phyloP scores from a whole-genome alignment of 37 sponge, comb jelly and placozoan genomes.

The Haliclona indistincta region DNA sequence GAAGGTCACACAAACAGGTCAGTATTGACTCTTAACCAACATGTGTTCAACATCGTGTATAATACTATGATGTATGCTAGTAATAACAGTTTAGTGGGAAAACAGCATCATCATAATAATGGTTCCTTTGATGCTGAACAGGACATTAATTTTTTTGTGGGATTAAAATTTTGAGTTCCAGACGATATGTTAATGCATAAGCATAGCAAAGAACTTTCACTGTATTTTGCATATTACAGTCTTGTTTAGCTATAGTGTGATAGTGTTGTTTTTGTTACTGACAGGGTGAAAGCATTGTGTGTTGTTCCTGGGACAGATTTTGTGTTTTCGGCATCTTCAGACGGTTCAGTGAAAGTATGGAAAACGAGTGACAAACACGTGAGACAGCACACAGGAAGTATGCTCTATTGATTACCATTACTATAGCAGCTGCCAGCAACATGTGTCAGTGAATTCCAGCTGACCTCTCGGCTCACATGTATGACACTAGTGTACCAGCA shows the following conservation, averaged over 20 bases:
- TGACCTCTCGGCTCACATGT: constrained; percentile 37
- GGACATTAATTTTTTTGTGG: too few species aligned
- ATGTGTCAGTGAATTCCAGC: constrained; percentile 40
- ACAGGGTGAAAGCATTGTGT: constrained; percentile 57
- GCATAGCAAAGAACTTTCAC: too few species aligned
- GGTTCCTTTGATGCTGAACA: too few species aligned
- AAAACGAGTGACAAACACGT: too few species aligned
- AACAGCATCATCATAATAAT: too few species aligned
- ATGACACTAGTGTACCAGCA: constrained; percentile 36
- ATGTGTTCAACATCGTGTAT: not conserved
- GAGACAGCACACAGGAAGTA: not conserved
- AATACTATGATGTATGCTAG: constrained; percentile 2
- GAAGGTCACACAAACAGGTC: constrained; percentile 69
- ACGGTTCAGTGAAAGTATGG: constrained; percentile 64
- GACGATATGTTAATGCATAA: too few species aligned
- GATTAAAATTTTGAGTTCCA: too few species aligned
- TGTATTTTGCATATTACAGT: too few species aligned
- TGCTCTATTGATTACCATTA: not conserved
- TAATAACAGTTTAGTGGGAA: not conserved
- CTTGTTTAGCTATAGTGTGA: too few species aligned
- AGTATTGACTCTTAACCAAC: not conserved
- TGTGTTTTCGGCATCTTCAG: constrained; percentile 74
- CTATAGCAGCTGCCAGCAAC: not conserved
- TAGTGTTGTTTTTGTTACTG: too few species aligned
- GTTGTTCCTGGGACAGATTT: constrained; percentile 27